phyloP scores from a whole-genome alignment of 2,797 vertebrate genomes.

The Fistularia tabacaria region DNA sequence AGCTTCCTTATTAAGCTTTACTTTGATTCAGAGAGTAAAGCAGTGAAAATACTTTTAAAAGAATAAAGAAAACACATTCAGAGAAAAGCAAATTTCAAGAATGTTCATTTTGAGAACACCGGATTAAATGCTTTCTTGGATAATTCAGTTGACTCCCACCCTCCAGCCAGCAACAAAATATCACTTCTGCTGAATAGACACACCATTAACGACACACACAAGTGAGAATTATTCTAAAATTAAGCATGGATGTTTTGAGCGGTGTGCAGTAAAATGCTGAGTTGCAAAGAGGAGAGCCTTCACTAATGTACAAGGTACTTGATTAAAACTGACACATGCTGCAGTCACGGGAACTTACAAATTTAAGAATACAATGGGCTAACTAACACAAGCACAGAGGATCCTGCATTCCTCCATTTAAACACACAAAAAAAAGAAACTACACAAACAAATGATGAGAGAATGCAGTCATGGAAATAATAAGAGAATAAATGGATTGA shows the following conservation, averaged over 20 bases:
- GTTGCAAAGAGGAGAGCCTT: slow-evolving; percentile 3
- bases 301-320: slow-evolving; percentile 10
- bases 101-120: slow-evolving; percentile 1
- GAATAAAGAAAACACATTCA: neutral
- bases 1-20: neutral
- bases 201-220: neutral
- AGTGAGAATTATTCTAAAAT: slow-evolving; percentile 17
- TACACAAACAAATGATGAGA: neutral
- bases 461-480: slow-evolving; percentile 9
- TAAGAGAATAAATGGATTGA: slow-evolving; percentile 7
- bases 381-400: neutral
- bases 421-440: neutral
- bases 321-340: slow-evolving; percentile 20
- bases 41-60: neutral
- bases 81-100: neutral
- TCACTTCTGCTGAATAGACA: slow-evolving; percentile 14
- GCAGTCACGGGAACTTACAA: slow-evolving; percentile 5
- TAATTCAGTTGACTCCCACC: neutral
- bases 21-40: neutral
- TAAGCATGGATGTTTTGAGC: slow-evolving; percentile 11
- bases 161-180: neutral
- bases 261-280: slow-evolving; percentile 5
- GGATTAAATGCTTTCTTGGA: slow-evolving; percentile 5
- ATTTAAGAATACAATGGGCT: neutral
- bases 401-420: neutral